These are phyloP conservation scores for Mycetomoellerius zeteki DNA, from an alignment of 1,140 invertebrate species.

Conservation along the genomic window DNA sequence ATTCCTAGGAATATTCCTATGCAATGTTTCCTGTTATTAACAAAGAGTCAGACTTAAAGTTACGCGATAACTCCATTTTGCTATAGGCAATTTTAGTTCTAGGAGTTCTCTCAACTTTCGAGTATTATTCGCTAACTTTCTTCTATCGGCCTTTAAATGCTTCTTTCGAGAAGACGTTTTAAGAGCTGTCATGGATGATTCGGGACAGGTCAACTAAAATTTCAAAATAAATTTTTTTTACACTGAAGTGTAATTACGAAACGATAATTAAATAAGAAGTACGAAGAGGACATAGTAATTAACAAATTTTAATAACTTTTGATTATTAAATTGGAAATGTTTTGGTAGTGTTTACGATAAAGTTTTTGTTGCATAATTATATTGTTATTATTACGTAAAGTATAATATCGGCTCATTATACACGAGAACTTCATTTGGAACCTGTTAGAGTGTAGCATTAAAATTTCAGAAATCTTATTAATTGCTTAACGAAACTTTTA, in stretches of 20 bases:
- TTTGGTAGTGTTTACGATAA: constrained; percentile 23
- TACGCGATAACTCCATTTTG: constrained; percentile 48
- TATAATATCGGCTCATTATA: constrained; percentile 35
- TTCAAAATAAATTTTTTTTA: constrained; percentile 15
- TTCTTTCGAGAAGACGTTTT: constrained; percentile 20
- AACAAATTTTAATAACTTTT: constrained; percentile 53
- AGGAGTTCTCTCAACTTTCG: constrained; percentile 42
- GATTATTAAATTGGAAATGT: neutral
- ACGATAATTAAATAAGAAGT: constrained; percentile 20
- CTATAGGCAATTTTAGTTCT: constrained; percentile 24
- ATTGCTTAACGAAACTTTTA: constrained; percentile 43
- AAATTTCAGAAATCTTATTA: constrained; percentile 55
- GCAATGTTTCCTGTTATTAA: constrained; percentile 36
- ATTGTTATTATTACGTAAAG: constrained; percentile 37
- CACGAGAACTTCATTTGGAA: constrained; percentile 6
- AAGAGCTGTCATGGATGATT: constrained; percentile 18
- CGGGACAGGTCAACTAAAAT: constrained; percentile 29
- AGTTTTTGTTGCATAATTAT: constrained; percentile 41
- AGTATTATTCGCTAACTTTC: constrained; percentile 51
- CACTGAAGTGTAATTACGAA: constrained; percentile 16
- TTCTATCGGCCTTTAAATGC: constrained; percentile 47
- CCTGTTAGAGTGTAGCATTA: neutral
- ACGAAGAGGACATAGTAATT: constrained; percentile 3
- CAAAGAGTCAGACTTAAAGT: constrained; percentile 31
- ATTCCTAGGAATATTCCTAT: neutral